Conservation (phyloP, 2,888 invertebrate genomes). For the Pterobdella sp. region DNA sequence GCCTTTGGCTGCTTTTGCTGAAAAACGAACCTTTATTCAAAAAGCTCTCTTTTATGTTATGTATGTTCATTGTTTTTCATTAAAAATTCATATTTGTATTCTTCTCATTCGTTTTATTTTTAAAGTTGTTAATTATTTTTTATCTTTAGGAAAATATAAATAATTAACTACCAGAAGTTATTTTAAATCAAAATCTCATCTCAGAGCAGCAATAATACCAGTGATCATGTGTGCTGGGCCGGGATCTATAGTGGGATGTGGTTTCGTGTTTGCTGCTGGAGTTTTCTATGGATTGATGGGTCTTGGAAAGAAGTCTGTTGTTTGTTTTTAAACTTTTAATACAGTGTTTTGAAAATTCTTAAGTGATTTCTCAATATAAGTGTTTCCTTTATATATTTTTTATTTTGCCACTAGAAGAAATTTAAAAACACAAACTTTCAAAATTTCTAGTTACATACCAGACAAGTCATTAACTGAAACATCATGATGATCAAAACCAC, state of each 20-base stretch:
- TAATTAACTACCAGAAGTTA: too few relatives aligned
- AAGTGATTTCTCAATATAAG: too few relatives aligned
- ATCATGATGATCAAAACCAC: background rate
- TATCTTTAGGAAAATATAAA: too few relatives aligned
- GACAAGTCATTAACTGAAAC: background rate
- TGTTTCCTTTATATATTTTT: too few relatives aligned
- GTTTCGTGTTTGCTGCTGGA: conserved; percentile 37
- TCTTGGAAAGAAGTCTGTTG: conserved; percentile 39
- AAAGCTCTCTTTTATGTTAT: conserved; percentile 38
- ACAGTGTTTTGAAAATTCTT: too few relatives aligned
- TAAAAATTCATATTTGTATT: background rate
- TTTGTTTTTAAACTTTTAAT: too few relatives aligned
- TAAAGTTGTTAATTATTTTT: background rate
- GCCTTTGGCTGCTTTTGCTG: conserved; percentile 38
- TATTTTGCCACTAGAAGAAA: background rate
- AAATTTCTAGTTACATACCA: background rate
- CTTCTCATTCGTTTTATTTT: conserved; percentile 10
- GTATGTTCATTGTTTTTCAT: conserved; percentile 30
- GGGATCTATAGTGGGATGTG: conserved; percentile 36
- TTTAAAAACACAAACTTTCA: background rate
- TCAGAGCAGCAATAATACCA: conserved; percentile 38
- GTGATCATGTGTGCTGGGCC: conserved; percentile 37
- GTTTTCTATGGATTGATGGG: conserved; percentile 40
- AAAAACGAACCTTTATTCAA: conserved; percentile 37
- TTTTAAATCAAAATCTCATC: background rate